Evolutionary conservation across 2,888 invertebrate species (phyloP), one percentile per base, ranked within the genome.

Genomic region (Acheta domesticus): DNA sequence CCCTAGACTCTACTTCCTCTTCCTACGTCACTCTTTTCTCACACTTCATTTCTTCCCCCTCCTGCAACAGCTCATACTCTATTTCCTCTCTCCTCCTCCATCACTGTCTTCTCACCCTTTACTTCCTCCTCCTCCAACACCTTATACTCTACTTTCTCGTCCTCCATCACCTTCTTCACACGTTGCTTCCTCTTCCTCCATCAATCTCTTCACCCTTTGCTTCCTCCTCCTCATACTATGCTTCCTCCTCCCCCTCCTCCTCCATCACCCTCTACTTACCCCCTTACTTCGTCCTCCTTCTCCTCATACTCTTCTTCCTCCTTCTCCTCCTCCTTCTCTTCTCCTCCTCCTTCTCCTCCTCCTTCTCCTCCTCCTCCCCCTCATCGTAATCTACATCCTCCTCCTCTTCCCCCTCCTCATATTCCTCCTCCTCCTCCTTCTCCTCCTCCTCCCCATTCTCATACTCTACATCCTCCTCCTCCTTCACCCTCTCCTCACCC

Each of bases 331-430:
- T 82, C 81, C 48, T 75, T 75, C 78, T 48, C 75, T 36, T 77
- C 62, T 77, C 21, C 78, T 80, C 36, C 77, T 77, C 81, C 77
- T 80, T 80, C 78, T 75, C 77, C 75, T 79, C 81, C 79, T 73
- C 81, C 79, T 23, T 79, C 77, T 77, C 77, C 48, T 77, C 77
- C 73, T n/a, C n/a, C n/a, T n/a, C n/a, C n/a, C n/a, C n/a, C n/a
- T n/a, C n/a, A n/a, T n/a, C n/a, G n/a, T n/a, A n/a, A n/a, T n/a
- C n/a, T n/a, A n/a, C n/a, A n/a, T n/a, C n/a, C n/a, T n/a, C n/a
- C n/a, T n/a, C n/a, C n/a, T n/a, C n/a, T n/a, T n/a, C n/a, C n/a
- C n/a, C n/a, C n/a, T n/a, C n/a, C 8, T n/a, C 49, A 48, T n/a
- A 49, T 48, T 74, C 73, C 50, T 16, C 49, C n/a, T n/a, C 75